These are phyloP conservation scores for Caradrina clavipalpis DNA, from an alignment of 2,888 invertebrate genomes.

Conservation along the genomic window DNA sequence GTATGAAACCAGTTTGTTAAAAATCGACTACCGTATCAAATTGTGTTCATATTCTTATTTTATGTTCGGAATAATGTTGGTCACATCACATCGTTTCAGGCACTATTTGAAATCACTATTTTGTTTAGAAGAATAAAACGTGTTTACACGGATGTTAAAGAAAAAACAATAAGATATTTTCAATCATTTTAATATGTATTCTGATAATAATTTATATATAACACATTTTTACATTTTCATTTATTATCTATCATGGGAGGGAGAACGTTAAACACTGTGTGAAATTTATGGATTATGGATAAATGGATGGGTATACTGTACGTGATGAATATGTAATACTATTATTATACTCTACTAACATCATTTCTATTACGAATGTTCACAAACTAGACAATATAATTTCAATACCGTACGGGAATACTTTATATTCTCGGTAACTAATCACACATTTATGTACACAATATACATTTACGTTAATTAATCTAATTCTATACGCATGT, in stretches of 20 bases:
- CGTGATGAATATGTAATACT: constrained; percentile 26
- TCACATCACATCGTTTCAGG: background rate
- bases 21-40: too few relatives aligned
- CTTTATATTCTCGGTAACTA: constrained; percentile 65
- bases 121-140: background rate
- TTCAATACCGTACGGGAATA: constrained; percentile 39
- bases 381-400: constrained; percentile 43
- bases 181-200: constrained; percentile 80
- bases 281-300: constrained; percentile 27
- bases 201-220: constrained; percentile 87
- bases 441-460: constrained; percentile 80
- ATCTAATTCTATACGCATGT: constrained; percentile 65
- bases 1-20: too few relatives aligned
- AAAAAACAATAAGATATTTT: constrained; percentile 63
- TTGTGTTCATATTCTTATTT: too few relatives aligned
- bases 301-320: constrained; percentile 30
- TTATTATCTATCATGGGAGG: constrained; percentile 43
- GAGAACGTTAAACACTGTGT: constrained; percentile 38
- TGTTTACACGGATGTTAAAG: background rate
- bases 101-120: too few relatives aligned
- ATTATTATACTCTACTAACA: constrained; percentile 42
- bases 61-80: too few relatives aligned
- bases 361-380: constrained; percentile 52
- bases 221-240: constrained; percentile 81
- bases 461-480: constrained; percentile 76